Evolutionary conservation across 1,140 invertebrate species (phyloP).

Genomic region (Teleopsis dalmanni): DNA sequence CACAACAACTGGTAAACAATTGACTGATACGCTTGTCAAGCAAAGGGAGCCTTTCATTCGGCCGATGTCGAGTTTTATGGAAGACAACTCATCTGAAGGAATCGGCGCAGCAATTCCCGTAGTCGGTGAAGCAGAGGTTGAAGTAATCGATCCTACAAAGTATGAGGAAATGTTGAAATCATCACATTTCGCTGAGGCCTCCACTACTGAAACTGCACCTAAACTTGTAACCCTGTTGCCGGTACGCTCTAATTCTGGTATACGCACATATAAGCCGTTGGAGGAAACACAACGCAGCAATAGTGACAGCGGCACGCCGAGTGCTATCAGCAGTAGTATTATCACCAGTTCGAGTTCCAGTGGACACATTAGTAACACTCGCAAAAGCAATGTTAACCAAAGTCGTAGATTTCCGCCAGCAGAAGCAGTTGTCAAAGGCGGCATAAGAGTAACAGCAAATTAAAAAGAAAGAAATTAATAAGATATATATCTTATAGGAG

Average conservation of each 20-base stretch:
- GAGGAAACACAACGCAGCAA: not conserved
- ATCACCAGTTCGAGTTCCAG: not conserved
- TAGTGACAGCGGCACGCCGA: not conserved
- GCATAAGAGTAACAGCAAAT: conserved; percentile 21
- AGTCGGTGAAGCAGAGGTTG: conserved; percentile 40
- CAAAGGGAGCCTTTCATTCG: conserved; percentile 32
- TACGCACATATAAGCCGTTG: conserved; percentile 30
- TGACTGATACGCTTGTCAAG: conserved; percentile 18
- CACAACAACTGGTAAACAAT: conserved; percentile 10
- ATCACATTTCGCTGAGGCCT: conserved; percentile 27
- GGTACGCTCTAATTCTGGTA: conserved; percentile 40
- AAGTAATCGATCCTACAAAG: conserved; percentile 38
- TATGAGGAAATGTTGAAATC: conserved; percentile 40
- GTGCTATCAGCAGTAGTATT: not conserved
- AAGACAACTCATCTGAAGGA: conserved; percentile 23
- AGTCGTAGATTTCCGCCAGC: conserved; percentile 33
- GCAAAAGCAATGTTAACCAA: conserved; percentile 26
- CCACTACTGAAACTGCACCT: conserved; percentile 26
- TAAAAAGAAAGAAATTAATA: not conserved
- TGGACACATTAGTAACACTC: no score
- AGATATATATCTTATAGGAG: no score
- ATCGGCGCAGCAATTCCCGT: conserved; percentile 34
- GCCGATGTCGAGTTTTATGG: conserved; percentile 36
- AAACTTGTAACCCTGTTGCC: conserved; percentile 38
- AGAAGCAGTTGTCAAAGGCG: conserved; percentile 33